Percentiles rank a stretch among this genome's conserved stretches.
phyloP scores from a whole-genome alignment of 2,797 vertebrate genomes.

The Trematomus bernacchii region DNA sequence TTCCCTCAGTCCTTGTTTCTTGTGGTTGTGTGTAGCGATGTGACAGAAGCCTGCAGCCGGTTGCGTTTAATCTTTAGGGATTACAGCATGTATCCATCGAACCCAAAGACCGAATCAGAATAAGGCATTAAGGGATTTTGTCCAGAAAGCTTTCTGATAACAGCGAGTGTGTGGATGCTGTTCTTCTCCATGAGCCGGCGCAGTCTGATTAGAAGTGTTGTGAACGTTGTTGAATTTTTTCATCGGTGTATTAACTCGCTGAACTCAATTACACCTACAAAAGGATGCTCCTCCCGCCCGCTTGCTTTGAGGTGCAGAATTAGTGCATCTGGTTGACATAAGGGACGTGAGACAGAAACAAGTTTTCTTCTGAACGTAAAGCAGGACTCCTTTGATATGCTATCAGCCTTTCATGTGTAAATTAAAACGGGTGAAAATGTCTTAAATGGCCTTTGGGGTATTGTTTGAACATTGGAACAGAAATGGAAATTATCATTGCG shows the following conservation, averaged over 20 bases:
- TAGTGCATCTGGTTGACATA: conserved; percentile 30
- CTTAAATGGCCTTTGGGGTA: conserved; percentile 58
- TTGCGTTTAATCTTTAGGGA: background rate
- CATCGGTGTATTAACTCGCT: conserved; percentile 31
- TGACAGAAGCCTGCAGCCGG: background rate
- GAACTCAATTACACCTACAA: conserved; percentile 55
- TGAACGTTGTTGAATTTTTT: conserved; percentile 43
- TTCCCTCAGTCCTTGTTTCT: background rate
- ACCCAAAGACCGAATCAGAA: conserved; percentile 28
- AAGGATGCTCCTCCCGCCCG: conserved; percentile 27
- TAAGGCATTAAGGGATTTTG: conserved; percentile 19
- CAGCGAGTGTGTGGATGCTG: background rate
- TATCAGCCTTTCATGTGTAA: conserved; percentile 74
- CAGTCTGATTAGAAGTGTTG: conserved; percentile 31
- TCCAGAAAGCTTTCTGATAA: conserved; percentile 8
- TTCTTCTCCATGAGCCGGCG: background rate
- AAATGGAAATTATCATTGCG: conserved; percentile 61
- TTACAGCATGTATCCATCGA: background rate
- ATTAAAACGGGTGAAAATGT: conserved; percentile 63
- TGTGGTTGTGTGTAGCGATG: background rate
- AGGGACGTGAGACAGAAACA: conserved; percentile 39
- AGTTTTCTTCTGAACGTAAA: conserved; percentile 56
- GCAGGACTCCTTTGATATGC: conserved; percentile 65
- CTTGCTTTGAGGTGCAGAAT: conserved; percentile 46
- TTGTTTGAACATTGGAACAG: conserved; percentile 67